Conservation (phyloP, 2,888 invertebrate genomes). For the Agapostemon virescens region DNA sequence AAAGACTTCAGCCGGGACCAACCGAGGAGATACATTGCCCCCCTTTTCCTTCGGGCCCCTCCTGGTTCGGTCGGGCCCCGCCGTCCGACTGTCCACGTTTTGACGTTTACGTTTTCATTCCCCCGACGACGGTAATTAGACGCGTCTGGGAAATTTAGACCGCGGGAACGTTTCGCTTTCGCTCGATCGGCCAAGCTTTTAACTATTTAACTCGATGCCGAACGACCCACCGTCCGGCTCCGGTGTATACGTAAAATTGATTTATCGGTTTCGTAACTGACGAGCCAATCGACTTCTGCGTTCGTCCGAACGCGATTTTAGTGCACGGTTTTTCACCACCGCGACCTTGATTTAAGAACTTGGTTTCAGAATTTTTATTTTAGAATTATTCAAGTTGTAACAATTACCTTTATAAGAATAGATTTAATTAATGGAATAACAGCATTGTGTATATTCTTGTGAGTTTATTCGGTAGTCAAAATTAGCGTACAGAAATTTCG, state of each 20-base stretch:
- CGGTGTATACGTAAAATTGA: not conserved
- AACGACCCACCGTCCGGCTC: not conserved
- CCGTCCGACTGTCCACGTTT: constrained; percentile 24
- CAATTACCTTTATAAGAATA: no score
- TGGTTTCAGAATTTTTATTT: no score
- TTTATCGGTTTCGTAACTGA: not conserved
- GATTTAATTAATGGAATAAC: no score
- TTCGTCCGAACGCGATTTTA: no score
- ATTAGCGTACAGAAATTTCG: no score
- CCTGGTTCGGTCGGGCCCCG: not conserved
- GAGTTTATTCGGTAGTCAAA: no score
- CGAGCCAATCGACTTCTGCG: no score
- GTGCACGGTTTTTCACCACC: no score
- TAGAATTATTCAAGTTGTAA: no score
- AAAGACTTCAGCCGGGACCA: constrained; percentile 43
- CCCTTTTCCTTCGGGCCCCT: not conserved
- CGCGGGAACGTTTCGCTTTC: constrained; percentile 18
- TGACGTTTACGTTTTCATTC: constrained; percentile 56
- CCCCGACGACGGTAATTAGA: constrained; percentile 31
- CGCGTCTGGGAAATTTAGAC: constrained; percentile 25
- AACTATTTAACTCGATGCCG: not conserved
- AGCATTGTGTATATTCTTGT: no score
- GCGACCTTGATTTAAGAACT: no score
- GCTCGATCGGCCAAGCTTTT: not conserved
- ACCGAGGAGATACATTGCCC: constrained; percentile 30